Evolutionary conservation across 2,113 vertebrate genomes (phyloP), one percentile per base, ranked within the genome.

Genomic region (Mormyrus lacerda): DNA sequence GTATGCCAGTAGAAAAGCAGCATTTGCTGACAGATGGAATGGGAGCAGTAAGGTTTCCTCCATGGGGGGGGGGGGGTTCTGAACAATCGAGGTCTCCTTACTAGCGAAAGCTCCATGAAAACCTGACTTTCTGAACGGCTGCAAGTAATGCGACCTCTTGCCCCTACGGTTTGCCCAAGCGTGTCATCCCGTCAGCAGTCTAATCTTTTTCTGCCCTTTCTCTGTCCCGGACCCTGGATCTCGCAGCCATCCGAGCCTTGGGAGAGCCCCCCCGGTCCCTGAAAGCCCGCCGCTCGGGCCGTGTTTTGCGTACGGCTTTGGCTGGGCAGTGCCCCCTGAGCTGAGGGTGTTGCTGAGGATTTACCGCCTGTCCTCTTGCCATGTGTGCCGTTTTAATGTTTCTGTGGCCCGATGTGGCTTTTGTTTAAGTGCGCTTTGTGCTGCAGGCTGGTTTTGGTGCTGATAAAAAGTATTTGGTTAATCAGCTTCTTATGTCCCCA

Each of bases 401-500:
- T 79, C 95, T 94, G 92, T 95, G 94, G 94, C 94, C 90, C 91
- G 84, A 91, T 89, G 84, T 89, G 51, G 87, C 73, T 35, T 89
- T 93, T 82, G 94, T 94, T 95, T 94, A 94, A 94, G 94, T 93
- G 93, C 91, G 92, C 94, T 95, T 95, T 94, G 93, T 95, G 91
- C 88, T 61, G 93, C 91, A 91, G 91, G 93, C 92, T 92, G 89
- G 94, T 96, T 95, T 95, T 91, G 93, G 93, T 93, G 93, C 95
- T 96, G 96, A 96, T 96, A 96, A 96, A 53, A 96, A 95, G 95
- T 95, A 96, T 96, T 96, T 96, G 95, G 95, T 95, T 96, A 96
- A 96, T 96, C 96, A 96, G 95, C 95, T 96, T 96, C 93, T 94
- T 93, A 93, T 0, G 91, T 95, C 94, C 95, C 95, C 90, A 91